Base-by-base conservation (phyloP, 2,797 vertebrate genomes). In the Lates japonicus region DNA sequence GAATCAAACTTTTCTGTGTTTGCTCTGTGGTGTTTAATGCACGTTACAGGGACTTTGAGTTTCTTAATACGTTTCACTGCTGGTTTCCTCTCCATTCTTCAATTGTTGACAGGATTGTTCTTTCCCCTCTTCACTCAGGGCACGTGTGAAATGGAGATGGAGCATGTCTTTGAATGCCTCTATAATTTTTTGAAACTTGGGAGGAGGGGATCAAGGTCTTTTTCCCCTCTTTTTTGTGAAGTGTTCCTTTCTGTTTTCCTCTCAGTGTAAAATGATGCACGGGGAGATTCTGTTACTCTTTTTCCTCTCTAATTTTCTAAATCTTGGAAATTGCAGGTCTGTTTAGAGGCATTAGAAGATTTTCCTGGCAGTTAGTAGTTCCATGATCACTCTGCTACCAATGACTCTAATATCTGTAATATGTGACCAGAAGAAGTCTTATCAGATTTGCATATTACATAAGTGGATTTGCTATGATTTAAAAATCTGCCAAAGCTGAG, bases 321-420 rank as follows among this genome's bases (percentile, higher is more conserved):
- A 88, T 68, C 81, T 83, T 80, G 87, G 90, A 89, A 92, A 92
- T 87, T 80, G 78, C 66, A 75, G 82, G 69, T 90, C 82, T 84
- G 70, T 88, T 87, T 74, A 83, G 83, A 83, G 81, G 81, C 79
- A 90, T 88, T 90, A 84, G 85, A 59, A 65, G 81, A 87, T 87
- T 93, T 94, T 94, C 92, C 93, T 92, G 92, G 91, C 90, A 90
- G 42, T 79, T 67, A 20, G 57, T 73, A n/a, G 65, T 92, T 93
- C 91, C 91, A 89, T 85, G 83, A 90, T 87, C 86, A 48, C 81
- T 83, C 61, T 22, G 81, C 76, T 81, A 81, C 79, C 80, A 79
- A 2, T 68, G 79, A 75, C 85, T 87, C 71, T 86, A 82, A 87
- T 90, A 87, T 87, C 75, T 81, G 37, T 78, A 60, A 84, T 80